Conservation (phyloP, 1,140 invertebrate genomes). For the Drosophila dunni region DNA sequence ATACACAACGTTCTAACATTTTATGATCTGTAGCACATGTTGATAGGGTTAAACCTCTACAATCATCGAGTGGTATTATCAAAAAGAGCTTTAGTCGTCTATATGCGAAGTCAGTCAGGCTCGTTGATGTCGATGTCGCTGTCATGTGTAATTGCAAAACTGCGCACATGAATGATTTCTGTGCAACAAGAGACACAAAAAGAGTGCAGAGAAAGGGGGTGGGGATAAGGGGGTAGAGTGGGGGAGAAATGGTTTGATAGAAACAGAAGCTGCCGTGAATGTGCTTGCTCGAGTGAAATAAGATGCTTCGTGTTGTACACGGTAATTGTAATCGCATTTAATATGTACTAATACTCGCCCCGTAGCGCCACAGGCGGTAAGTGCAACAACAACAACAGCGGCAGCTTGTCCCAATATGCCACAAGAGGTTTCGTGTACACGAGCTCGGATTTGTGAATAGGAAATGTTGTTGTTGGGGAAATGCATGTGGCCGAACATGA, state of each 20-base stretch:
- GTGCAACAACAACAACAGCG: conserved; percentile 54
- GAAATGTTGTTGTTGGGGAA: conserved; percentile 41
- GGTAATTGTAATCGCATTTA: conserved; percentile 42
- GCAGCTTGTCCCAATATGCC: conserved; percentile 27
- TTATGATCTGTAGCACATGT: no score
- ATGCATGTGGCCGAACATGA: conserved; percentile 52
- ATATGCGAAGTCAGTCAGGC: conserved; percentile 9
- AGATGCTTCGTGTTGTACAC: conserved; percentile 44
- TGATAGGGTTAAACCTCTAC: no score
- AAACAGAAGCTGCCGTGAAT: conserved; percentile 37
- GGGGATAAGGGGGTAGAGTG: not conserved
- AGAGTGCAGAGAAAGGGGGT: not conserved
- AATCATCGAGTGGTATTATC: no score
- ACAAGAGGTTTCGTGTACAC: conserved; percentile 11
- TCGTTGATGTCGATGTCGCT: conserved; percentile 46
- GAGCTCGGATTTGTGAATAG: conserved; percentile 17
- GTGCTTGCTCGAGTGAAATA: conserved; percentile 64
- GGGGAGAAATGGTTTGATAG: conserved; percentile 10
- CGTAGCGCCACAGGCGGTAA: conserved; percentile 59
- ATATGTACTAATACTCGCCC: conserved; percentile 44
- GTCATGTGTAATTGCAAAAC: conserved; percentile 66
- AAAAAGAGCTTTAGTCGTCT: no score
- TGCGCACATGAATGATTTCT: conserved; percentile 65
- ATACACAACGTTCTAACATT: not conserved
- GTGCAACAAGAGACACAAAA: conserved; percentile 23